phyloP scores from a whole-genome alignment of 2,888 invertebrate species.

The Linnaemya tessellans region DNA sequence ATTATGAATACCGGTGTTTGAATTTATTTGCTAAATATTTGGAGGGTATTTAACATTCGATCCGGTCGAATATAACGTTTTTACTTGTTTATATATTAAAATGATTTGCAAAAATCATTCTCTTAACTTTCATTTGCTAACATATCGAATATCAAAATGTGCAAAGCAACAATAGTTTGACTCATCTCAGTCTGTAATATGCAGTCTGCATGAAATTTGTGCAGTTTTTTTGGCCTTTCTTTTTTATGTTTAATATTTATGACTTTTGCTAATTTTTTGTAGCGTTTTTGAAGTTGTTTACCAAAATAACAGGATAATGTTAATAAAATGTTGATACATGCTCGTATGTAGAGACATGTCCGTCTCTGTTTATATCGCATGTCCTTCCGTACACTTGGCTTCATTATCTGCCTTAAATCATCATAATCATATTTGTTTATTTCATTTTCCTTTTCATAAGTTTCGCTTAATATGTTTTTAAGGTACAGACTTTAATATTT shows the following conservation, averaged over 20 bases:
- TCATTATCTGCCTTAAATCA: not conserved
- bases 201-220: not conserved
- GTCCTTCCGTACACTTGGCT: conserved; percentile 17
- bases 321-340: not conserved
- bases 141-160: too few species aligned
- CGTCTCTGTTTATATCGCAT: not conserved
- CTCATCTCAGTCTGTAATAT: not conserved
- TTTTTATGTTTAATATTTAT: conserved; percentile 64
- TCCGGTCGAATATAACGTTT: too few species aligned
- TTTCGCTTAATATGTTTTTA: conserved; percentile 36
- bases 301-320: conserved; percentile 32
- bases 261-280: conserved; percentile 45
- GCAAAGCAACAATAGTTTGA: not conserved
- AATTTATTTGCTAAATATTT: too few species aligned
- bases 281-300: conserved; percentile 59
- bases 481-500: conserved; percentile 9
- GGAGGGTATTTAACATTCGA: too few species aligned
- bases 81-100: too few species aligned
- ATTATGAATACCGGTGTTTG: too few species aligned
- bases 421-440: conserved; percentile 1
- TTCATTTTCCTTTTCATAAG: not conserved
- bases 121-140: too few species aligned
- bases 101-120: too few species aligned
- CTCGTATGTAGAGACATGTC: not conserved
- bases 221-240: not conserved